phyloP scores from a whole-genome alignment of 2,797 vertebrate genomes.

The Protonibea diacanthus region DNA sequence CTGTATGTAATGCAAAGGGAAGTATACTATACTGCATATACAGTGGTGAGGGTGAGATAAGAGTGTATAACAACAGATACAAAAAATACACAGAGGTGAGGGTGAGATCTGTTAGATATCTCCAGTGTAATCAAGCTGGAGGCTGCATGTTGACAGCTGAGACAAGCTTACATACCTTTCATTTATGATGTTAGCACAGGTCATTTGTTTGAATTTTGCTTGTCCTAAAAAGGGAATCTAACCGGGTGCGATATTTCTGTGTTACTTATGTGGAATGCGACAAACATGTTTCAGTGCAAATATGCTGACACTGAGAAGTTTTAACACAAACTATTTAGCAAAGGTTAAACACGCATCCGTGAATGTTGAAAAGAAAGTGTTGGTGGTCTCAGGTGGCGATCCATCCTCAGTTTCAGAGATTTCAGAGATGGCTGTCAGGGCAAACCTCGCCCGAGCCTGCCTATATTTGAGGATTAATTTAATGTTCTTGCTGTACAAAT shows the following conservation, averaged over 20 bases:
- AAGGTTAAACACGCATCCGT: neutral
- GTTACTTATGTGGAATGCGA: constrained; percentile 9
- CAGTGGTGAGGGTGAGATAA: neutral
- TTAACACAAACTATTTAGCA: neutral
- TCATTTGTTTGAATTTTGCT: constrained; percentile 38
- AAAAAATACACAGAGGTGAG: neutral
- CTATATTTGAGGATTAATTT: neutral
- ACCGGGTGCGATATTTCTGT: neutral
- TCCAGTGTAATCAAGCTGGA: constrained; percentile 17
- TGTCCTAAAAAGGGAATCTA: constrained; percentile 38
- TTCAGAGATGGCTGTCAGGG: constrained; percentile 5
- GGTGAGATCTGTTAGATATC: neutral
- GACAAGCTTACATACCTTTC: constrained; percentile 26
- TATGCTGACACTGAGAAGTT: neutral
- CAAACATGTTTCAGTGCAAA: neutral
- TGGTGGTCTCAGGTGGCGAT: neutral
- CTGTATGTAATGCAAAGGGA: neutral
- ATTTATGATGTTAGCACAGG: constrained; percentile 3
- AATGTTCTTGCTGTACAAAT: too few relatives aligned
- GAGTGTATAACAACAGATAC: neutral
- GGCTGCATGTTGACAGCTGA: constrained; percentile 21
- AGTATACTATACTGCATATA: neutral
- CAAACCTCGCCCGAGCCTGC: constrained; percentile 1
- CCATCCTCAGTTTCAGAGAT: neutral
- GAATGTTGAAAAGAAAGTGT: neutral